These are phyloP conservation scores for Falcunculus frontatus DNA, from an alignment of 2,113 vertebrate genomes.

Conservation along the genomic window DNA sequence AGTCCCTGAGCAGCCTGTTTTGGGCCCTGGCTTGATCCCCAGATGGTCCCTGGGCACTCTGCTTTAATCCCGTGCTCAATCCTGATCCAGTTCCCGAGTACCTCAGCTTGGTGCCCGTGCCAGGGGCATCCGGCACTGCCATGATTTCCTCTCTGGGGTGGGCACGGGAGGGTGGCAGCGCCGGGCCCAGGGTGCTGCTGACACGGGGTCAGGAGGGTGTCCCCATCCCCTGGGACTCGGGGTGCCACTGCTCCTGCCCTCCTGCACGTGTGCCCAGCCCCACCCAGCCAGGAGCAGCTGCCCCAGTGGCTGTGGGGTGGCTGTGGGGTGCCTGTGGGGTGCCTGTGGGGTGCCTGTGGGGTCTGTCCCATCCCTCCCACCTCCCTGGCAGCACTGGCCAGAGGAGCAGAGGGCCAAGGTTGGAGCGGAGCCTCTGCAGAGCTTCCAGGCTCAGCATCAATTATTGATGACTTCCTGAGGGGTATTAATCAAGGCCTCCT, in stretches of 20 bases:
- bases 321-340: not conserved
- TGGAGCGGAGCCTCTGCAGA: not conserved
- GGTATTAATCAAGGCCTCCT: not conserved
- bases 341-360: no score
- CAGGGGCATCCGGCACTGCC: accelerated
- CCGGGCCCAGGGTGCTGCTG: not conserved
- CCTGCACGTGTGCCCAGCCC: accelerated
- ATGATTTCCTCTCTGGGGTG: accelerated
- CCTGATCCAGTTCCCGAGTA: accelerated
- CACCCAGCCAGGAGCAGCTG: not conserved
- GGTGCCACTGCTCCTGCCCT: not conserved
- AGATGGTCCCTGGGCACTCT: not conserved
- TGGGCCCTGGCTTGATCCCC: not conserved
- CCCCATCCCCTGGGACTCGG: not conserved
- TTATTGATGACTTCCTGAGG: not conserved
- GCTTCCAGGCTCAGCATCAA: not conserved
- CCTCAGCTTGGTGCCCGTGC: not conserved
- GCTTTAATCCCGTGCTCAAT: not conserved
- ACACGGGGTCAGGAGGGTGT: accelerated
- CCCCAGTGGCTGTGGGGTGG: not conserved
- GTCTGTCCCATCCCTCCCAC: not conserved
- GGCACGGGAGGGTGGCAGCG: accelerated
- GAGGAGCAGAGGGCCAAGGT: not conserved
- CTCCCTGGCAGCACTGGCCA: accelerated
- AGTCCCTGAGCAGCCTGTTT: accelerated